These are phyloP conservation scores for Oophaga sylvatica DNA, from an alignment of 2,797 vertebrate species.

Conservation along the genomic window DNA sequence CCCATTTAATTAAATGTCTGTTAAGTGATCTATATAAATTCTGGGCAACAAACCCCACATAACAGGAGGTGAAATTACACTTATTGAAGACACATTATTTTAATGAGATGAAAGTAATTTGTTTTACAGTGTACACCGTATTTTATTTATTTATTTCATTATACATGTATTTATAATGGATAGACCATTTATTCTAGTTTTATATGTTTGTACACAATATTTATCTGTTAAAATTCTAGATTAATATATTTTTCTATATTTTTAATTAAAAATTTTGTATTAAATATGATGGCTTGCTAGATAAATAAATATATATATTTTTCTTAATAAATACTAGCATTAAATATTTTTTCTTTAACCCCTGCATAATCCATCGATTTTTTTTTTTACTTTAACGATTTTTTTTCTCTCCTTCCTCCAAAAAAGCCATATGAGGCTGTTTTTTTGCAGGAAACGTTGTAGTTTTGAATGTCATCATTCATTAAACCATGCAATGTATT, in stretches of 20 bases:
- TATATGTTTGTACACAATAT: background rate
- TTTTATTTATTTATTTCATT: slow-evolving; percentile 57
- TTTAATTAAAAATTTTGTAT: background rate
- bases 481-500: too few relatives aligned
- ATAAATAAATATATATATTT: too few relatives aligned
- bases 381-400: too few relatives aligned
- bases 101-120: slow-evolving; percentile 57
- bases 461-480: too few relatives aligned
- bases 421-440: too few relatives aligned
- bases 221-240: background rate
- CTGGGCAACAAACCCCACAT: slow-evolving; percentile 54
- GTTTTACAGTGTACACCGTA: background rate
- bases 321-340: too few relatives aligned
- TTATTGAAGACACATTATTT: slow-evolving; percentile 60
- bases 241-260: background rate
- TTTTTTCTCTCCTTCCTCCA: too few relatives aligned
- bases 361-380: too few relatives aligned
- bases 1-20: slow-evolving; percentile 59
- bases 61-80: slow-evolving; percentile 52
- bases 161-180: slow-evolving; percentile 7
- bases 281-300: too few relatives aligned
- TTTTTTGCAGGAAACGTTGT: too few relatives aligned
- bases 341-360: too few relatives aligned
- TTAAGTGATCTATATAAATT: slow-evolving; percentile 57
- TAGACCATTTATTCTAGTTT: background rate